A percentile compares a stretch with the other conserved stretches of the same genome.
phyloP scores from a whole-genome alignment of 2,888 invertebrate genomes.

The Polietes domitor region DNA sequence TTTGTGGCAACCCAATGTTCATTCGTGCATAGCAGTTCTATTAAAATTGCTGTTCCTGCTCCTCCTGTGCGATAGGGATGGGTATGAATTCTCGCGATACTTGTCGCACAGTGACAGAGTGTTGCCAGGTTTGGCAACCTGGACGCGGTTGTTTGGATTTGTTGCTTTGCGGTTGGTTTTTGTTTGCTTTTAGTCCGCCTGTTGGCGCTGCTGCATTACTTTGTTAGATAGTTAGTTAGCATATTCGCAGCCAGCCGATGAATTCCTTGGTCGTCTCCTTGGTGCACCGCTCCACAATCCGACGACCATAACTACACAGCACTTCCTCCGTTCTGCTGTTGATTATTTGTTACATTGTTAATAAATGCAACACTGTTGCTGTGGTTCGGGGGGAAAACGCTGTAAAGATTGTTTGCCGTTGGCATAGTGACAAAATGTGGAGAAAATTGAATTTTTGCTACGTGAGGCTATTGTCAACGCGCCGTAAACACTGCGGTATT shows the following conservation, averaged over 20 bases:
- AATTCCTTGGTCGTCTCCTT: neutral
- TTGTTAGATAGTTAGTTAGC: slow-evolving; percentile 25
- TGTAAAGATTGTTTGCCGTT: slow-evolving; percentile 48
- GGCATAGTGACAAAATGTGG: slow-evolving; percentile 57
- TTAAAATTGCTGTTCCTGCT: neutral
- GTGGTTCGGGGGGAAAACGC: slow-evolving; percentile 13
- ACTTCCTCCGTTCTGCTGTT: neutral
- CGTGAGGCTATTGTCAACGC: slow-evolving; percentile 36
- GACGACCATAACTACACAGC: neutral
- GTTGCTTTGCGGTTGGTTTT: neutral
- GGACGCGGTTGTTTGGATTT: neutral
- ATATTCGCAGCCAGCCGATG: slow-evolving; percentile 29
- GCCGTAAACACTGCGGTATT: neutral
- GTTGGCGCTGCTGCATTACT: neutral
- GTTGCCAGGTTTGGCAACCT: neutral
- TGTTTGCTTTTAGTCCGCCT: neutral
- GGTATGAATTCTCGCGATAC: slow-evolving; percentile 37
- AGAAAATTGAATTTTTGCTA: slow-evolving; percentile 64
- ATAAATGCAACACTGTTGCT: slow-evolving; percentile 39
- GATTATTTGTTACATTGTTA: slow-evolving; percentile 40
- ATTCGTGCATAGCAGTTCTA: slow-evolving; percentile 50
- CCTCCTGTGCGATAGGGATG: slow-evolving; percentile 8
- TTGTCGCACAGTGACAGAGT: slow-evolving; percentile 4
- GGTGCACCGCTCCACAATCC: neutral
- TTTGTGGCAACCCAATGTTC: slow-evolving; percentile 11